Base-by-base conservation (phyloP, 53 echinoderm and acorn worm species). In the Holothuria scabra region DNA sequence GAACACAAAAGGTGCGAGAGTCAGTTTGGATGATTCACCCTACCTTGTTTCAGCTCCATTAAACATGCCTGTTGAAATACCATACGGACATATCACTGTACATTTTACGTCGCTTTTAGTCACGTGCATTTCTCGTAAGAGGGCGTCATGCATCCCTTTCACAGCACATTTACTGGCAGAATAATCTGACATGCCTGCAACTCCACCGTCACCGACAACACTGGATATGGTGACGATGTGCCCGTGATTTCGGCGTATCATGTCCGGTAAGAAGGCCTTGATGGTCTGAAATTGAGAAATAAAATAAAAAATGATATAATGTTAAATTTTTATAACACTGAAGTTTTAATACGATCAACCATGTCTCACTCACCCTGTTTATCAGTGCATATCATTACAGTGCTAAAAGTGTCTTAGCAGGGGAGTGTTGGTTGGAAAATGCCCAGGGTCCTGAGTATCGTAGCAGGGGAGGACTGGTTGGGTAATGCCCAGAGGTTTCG, bases 21-120 rank as follows among this genome's bases (percentile, higher is more conserved):
- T 35, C 35, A 6, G 9, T 48, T 48, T 8, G 1, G 48, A 14
- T 16, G 52, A 52, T 52, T 3, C 23, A 56, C 14, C 81, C 9
- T 64, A 82, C 63, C 46, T 82, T 63, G 82, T 86, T 70, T 86
- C 78, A 41, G 88, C 90, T 11, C 97, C 97, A 30, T 85, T 74
- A 60, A 97, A 97, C 97, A 97, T 94, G 21, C 94, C 97, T 4
- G 94, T 97, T 82, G 90, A 86, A 66, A 97, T 92, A 76, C 86
- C 85, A 60, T 92, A 97, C 2, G 97, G 97, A 67, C 91, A 89
- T 75, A 97, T 90, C 2, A 97, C 57, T 2, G 97, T 97, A 63
- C 91, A 93, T 13, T 94, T 85, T 69, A 97, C 62, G 1, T 91
- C 90, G 28, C 67, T 59, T 12, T 86, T 93, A n/a, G 67, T 69